Conservation (phyloP, 2,113 vertebrate genomes). For the Fregetta grallaria region DNA sequence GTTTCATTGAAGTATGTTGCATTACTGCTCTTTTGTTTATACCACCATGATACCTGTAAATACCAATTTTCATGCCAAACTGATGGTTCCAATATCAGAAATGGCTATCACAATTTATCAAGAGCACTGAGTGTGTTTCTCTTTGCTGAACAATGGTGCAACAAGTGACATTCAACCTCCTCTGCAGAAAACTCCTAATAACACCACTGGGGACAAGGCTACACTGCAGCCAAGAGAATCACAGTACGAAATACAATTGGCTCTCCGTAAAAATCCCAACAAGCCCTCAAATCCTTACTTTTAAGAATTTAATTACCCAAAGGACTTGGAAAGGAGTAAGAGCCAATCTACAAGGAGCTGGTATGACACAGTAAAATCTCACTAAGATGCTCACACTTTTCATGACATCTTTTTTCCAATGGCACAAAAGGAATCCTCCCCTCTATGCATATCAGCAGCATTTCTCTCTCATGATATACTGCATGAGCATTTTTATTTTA, state of each 20-base stretch:
- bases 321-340: neutral
- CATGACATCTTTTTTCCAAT: neutral
- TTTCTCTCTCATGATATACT: neutral
- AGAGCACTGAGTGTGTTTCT: neutral
- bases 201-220: neutral
- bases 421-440: neutral
- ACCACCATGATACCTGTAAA: neutral
- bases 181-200: neutral
- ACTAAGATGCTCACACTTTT: neutral
- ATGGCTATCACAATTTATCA: neutral
- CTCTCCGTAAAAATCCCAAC: neutral
- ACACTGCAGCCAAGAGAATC: neutral
- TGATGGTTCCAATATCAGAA: neutral
- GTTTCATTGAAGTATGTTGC: neutral
- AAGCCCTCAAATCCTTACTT: neutral
- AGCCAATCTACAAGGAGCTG: neutral
- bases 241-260: neutral
- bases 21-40: neutral
- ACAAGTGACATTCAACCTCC: neutral
- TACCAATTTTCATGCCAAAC: neutral
- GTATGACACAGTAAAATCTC: neutral
- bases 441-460: neutral
- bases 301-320: neutral
- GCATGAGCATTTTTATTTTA: neutral
- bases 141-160: neutral